Conservation (phyloP, 2,113 vertebrate genomes). For the Prionailurus bengalensis region DNA sequence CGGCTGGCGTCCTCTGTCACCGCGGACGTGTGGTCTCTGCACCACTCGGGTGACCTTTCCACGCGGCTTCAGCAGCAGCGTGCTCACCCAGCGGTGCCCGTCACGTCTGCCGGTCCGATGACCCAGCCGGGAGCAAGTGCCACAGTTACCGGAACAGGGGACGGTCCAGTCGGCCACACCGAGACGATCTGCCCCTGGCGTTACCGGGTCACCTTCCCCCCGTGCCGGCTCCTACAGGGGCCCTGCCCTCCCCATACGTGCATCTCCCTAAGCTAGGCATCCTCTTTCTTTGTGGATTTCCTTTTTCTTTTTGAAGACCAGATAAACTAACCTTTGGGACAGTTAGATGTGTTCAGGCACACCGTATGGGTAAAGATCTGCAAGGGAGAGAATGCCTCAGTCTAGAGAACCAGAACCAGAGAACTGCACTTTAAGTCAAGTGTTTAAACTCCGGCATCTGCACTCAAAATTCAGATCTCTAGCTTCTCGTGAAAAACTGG, state of each 20-base stretch:
- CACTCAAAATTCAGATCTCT: not conserved
- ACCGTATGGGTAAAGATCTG: accelerated
- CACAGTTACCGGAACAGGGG: accelerated
- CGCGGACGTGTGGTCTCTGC: accelerated
- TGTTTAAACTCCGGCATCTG: not conserved
- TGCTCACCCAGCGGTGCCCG: accelerated
- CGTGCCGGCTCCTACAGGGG: accelerated
- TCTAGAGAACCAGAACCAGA: not conserved
- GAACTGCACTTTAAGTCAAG: not conserved
- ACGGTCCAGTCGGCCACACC: not conserved
- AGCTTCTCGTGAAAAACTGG: not conserved
- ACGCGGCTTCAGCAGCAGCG: accelerated
- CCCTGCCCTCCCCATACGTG: not conserved
- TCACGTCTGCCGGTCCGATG: not conserved
- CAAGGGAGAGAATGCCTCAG: not conserved
- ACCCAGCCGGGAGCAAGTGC: not conserved
- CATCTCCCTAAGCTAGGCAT: not conserved
- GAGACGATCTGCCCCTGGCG: accelerated
- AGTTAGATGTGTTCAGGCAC: no score
- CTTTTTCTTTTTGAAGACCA: not conserved
- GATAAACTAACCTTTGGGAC: not conserved
- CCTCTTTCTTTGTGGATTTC: not conserved
- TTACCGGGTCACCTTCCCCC: not conserved
- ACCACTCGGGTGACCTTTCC: not conserved
- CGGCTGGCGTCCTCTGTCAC: accelerated